Percentiles rank a stretch among this genome's conserved stretches.
These are phyloP conservation scores for Phainopepla nitens DNA, from an alignment of 2,113 vertebrate genomes.

Conservation along the genomic window DNA sequence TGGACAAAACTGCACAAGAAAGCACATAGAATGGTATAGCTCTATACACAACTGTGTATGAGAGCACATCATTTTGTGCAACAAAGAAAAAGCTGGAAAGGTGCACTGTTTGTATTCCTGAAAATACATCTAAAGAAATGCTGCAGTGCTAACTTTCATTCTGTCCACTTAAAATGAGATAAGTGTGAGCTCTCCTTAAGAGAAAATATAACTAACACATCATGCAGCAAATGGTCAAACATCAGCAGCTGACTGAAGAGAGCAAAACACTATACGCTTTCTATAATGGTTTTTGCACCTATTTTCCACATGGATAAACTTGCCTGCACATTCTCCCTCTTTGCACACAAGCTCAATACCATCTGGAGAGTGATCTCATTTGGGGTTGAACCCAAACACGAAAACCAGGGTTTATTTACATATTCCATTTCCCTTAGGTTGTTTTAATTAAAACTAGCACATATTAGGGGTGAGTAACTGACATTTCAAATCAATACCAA, in stretches of 20 bases:
- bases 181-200: not conserved
- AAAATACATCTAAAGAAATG: not conserved
- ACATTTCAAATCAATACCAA: not conserved
- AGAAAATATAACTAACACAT: not conserved
- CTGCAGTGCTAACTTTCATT: not conserved
- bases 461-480: not conserved
- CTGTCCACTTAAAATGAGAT: not conserved
- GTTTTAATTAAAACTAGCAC: not conserved
- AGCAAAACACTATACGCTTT: not conserved
- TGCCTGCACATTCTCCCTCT: not conserved
- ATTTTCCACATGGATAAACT: not conserved
- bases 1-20: not conserved
- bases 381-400: not conserved
- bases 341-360: not conserved
- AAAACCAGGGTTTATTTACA: not conserved
- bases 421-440: not conserved
- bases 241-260: not conserved
- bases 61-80: not conserved
- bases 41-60: not conserved
- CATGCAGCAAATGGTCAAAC: not conserved
- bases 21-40: not conserved
- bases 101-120: not conserved
- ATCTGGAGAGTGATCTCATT: not conserved
- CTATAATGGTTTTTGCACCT: not conserved
- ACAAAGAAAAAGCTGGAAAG: not conserved